phyloP scores from a whole-genome alignment of 2,113 vertebrate species.

The Saccopteryx bilineata region DNA sequence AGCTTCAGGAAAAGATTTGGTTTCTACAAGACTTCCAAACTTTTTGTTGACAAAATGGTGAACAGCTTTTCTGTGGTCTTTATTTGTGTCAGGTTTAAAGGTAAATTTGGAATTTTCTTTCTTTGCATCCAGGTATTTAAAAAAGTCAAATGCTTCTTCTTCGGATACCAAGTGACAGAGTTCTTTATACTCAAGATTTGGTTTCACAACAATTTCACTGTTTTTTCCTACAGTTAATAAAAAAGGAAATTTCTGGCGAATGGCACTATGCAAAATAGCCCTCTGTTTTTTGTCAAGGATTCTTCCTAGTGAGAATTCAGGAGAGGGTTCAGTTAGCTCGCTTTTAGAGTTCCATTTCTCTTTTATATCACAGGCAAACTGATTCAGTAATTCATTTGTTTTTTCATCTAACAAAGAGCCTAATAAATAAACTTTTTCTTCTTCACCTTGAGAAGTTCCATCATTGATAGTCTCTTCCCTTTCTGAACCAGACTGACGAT shows the following conservation, averaged over 20 bases:
- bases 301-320: conserved; percentile 91
- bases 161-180: conserved; percentile 93
- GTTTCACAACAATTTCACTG: conserved; percentile 92
- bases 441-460: neutral
- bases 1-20: conserved; percentile 91
- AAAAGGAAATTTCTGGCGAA: conserved; percentile 94
- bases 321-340: neutral
- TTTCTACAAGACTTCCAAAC: conserved; percentile 96
- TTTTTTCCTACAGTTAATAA: conserved; percentile 92
- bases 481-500: neutral
- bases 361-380: conserved; percentile 89
- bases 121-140: conserved; percentile 95
- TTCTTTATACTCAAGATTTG: conserved; percentile 92
- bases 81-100: conserved; percentile 92
- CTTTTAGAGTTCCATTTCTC: conserved; percentile 60
- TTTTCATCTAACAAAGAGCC: conserved; percentile 88
- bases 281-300: conserved; percentile 91
- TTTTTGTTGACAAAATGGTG: conserved; percentile 95
- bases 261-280: conserved; percentile 91
- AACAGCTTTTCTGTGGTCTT: conserved; percentile 93
- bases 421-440: conserved; percentile 56
- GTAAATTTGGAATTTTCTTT: conserved; percentile 91
- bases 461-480: neutral
- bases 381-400: conserved; percentile 85
- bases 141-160: conserved; percentile 93